A percentile compares a stretch with the other conserved stretches of the same genome.
These are phyloP conservation scores for Drosophila subpulchrella DNA, from an alignment of 1,140 invertebrate species.

Conservation along the genomic window DNA sequence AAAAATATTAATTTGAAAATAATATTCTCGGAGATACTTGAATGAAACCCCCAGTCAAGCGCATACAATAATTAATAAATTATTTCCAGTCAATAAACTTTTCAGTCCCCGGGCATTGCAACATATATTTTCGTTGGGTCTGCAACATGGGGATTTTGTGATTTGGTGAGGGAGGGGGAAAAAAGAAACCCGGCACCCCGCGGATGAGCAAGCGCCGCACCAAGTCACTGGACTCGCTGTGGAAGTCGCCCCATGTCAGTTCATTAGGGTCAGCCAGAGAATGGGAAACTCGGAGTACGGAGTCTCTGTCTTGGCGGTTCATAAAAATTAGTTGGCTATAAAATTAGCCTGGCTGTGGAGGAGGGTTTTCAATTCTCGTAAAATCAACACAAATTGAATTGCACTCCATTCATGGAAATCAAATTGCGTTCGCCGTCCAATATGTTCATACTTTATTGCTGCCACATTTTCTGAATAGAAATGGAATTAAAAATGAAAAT, in stretches of 20 bases:
- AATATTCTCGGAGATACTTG: constrained; percentile 33
- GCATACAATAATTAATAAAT: constrained; percentile 75
- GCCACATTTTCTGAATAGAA: constrained; percentile 26
- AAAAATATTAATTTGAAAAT: constrained; percentile 67
- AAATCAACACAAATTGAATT: constrained; percentile 70
- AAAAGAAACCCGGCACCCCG: constrained; percentile 47
- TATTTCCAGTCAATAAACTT: constrained; percentile 80
- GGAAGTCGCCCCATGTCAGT: constrained; percentile 62
- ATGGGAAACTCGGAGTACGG: constrained; percentile 26
- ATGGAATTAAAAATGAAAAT: constrained; percentile 10
- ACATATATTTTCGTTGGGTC: constrained; percentile 37
- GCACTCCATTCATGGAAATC: constrained; percentile 71
- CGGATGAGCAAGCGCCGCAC: constrained; percentile 67
- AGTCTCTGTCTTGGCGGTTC: constrained; percentile 58
- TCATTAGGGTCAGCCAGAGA: constrained; percentile 73
- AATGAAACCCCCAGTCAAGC: constrained; percentile 27
- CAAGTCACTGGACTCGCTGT: constrained; percentile 21
- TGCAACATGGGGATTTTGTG: constrained; percentile 4
- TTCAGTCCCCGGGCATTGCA: constrained; percentile 51
- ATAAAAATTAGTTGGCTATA: constrained; percentile 75
- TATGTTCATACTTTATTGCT: constrained; percentile 38
- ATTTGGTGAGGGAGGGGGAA: constrained; percentile 16
- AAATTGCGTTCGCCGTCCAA: constrained; percentile 14
- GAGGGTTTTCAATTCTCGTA: constrained; percentile 37
- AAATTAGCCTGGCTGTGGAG: constrained; percentile 51